Evolutionary conservation across 2,797 vertebrate species (phyloP), one percentile per base, ranked within the genome.

Genomic region (Ptychobarbus kaznakovi): DNA sequence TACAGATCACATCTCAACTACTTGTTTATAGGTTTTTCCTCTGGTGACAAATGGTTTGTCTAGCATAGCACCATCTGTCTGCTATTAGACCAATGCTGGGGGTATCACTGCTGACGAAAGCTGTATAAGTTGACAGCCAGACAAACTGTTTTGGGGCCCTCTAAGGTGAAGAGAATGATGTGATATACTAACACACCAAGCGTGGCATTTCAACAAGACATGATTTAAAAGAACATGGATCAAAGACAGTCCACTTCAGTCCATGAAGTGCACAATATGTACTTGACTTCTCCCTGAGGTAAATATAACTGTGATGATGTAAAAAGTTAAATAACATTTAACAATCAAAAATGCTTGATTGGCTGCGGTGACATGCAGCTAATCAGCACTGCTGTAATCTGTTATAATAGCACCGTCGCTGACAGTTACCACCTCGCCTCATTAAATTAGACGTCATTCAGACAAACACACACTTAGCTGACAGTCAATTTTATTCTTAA

Each of bases 101-200:
- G 89, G 89, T 92, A 92, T 93, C 90, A 87, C 85, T 91, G 91
- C 93, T 94, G 92, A 95, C 93, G 92, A 94, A 94, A n/a, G 91
- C 88, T 86, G 91, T 91, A 86, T 91, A 88, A 89, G 75, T 86
- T 88, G 74, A 93, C 91, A 92, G 91, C 90, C 91, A 86, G 91
- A 86, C 90, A 91, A 92, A 89, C 89, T 91, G 90, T 91, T 92
- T 92, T 83, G 84, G 91, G 92, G 90, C 92, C 69, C 86, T 88
- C 83, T 89, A 78, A 91, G 92, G 93, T 93, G 92, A 92, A 87
- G 82, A 92, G 92, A 94, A 92, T 93, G 92, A 95, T 95, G 91
- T 92, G 90, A 90, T 92, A 92, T 93, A 91, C 88, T 77, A 18
- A 56, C 83, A 81, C 90, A 92, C 90, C 85, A 86, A 80, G 90